These are phyloP conservation scores for Drosophila neonasuta DNA, from an alignment of 2,888 invertebrate genomes.

Conservation along the genomic window DNA sequence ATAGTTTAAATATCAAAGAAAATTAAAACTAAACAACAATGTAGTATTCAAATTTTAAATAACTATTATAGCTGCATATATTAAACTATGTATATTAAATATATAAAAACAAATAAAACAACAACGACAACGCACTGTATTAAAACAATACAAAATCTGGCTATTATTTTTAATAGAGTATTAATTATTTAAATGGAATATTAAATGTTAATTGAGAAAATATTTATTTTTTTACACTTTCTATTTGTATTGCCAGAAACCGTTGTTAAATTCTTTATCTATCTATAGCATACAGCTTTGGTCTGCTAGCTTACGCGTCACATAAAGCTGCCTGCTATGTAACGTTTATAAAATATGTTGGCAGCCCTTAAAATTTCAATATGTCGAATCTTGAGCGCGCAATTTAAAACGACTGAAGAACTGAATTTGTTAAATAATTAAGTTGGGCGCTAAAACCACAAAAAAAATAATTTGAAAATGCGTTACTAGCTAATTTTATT, in stretches of 20 bases:
- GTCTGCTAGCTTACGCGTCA: too few species aligned
- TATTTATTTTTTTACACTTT: too few species aligned
- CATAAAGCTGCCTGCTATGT: slow-evolving; percentile 15
- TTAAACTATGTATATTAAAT: slow-evolving; percentile 68
- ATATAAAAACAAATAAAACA: slow-evolving; percentile 63
- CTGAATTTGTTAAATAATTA: too few species aligned
- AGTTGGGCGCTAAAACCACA: too few species aligned
- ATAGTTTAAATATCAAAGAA: slow-evolving; percentile 64
- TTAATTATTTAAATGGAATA: background rate
- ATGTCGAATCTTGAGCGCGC: background rate
- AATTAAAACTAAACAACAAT: slow-evolving; percentile 60
- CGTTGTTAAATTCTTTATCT: too few species aligned
- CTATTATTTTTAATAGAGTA: too few species aligned
- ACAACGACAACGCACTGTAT: slow-evolving; percentile 63
- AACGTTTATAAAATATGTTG: background rate
- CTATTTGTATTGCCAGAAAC: too few species aligned
- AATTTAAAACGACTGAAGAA: background rate
- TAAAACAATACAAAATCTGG: slow-evolving; percentile 29
- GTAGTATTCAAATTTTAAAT: slow-evolving; percentile 73
- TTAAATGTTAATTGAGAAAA: too few species aligned
- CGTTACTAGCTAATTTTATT: too few species aligned
- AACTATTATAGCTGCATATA: slow-evolving; percentile 73
- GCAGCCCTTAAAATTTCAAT: background rate
- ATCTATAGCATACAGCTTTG: background rate
- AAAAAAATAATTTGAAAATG: too few species aligned